Percentiles rank a stretch among this genome's conserved stretches.
Conservation (phyloP, 2,113 vertebrate species). For the Onychostoma macrolepis region DNA sequence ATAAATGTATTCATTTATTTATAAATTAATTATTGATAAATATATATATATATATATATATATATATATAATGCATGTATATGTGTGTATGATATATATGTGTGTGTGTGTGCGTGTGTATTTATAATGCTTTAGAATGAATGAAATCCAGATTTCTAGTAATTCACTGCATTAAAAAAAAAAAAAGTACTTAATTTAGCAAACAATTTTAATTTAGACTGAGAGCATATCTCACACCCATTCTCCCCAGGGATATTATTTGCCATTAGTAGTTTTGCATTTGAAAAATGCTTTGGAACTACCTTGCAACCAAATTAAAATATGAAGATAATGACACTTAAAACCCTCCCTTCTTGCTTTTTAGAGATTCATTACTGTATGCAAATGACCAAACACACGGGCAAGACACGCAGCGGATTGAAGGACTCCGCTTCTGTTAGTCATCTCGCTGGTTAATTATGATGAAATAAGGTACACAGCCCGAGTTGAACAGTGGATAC, state of each 20-base stretch:
- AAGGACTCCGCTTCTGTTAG: conserved; percentile 16
- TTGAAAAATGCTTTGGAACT: conserved; percentile 31
- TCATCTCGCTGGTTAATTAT: conserved; percentile 31
- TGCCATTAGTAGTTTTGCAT: conserved; percentile 26
- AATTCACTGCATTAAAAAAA: not conserved
- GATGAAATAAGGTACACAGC: conserved; percentile 29
- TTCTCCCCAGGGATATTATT: conserved; percentile 17
- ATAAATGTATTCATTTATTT: too few species aligned
- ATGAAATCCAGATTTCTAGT: not conserved
- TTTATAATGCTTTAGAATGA: not conserved
- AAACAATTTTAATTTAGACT: not conserved
- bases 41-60: too few species aligned
- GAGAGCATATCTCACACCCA: not conserved
- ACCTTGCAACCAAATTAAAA: conserved; percentile 26
- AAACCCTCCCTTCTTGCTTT: conserved; percentile 19
- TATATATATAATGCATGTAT: too few species aligned
- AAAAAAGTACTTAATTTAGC: not conserved
- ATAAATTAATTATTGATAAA: not conserved
- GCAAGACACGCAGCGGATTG: not conserved
- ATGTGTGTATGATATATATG: too few species aligned
- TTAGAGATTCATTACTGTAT: conserved; percentile 41
- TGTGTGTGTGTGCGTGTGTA: too few species aligned
- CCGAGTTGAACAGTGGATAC: not conserved
- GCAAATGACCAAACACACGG: conserved; percentile 44
- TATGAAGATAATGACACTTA: conserved; percentile 39